Base-by-base conservation (phyloP, 2,888 invertebrate species). In the Beris morrisii region DNA sequence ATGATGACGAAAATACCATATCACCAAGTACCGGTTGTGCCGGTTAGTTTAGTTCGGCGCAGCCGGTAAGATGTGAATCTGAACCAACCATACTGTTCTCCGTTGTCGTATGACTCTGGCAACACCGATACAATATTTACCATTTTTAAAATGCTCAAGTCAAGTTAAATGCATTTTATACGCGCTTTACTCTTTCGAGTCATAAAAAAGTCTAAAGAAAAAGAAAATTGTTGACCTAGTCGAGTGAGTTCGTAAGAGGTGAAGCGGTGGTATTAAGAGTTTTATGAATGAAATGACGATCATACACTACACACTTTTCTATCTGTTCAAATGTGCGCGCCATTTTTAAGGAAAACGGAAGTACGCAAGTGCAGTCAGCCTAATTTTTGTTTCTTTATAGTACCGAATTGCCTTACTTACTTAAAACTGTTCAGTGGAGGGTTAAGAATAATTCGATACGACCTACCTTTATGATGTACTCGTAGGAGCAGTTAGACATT, bases 241-340 rank as follows among this genome's bases (percentile, higher is more conserved):
- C 58, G 58, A 59, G 28, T 38, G 38, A 57, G 48, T 46, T 5
- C 32, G 38, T 38, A 50, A 61, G 52, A 50, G 32, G 52, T 9
- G 38, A 38, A 38, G 38, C 38, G 38, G 38, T 9, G 5, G 38
- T 5, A 38, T 7, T 5, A 7, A 38, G 5, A 46, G 61, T 61
- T 61, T 61, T 61, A 61, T 61, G 61, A 61, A 61, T 61, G 61
- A 61, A 38, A 61, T 38, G 50, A 50, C 59, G 59, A 59, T 59
- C 48, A 50, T 59, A 59, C 59, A 59, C 12, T 59, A 48, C 50
- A 48, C 50, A 32, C 15, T 38, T 50, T 48, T 46, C 59, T 50
- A 59, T 59, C 48, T 48, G 52, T 53, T 15, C 13, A 45, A 45
- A 50, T 9, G 15, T 50, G 44, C 59, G 31, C 50, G 50, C 59